Evolutionary conservation across 1,140 invertebrate species (phyloP).

Genomic region (Glossosoma conforme): DNA sequence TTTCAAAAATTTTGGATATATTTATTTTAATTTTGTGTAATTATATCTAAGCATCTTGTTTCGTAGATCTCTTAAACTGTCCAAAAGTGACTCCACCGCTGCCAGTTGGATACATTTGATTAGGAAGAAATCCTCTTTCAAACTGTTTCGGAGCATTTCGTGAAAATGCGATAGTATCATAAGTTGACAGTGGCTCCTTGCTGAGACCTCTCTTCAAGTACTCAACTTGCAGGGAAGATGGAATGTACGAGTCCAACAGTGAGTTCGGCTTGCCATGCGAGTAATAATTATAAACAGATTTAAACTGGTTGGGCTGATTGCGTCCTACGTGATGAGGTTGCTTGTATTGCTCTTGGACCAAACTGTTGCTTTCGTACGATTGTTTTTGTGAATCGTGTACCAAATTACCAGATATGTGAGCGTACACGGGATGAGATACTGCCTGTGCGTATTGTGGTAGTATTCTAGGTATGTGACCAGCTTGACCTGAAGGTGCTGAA

Average conservation of each 20-base stretch:
- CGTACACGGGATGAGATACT: slow-evolving; percentile 23
- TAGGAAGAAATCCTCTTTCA: slow-evolving; percentile 46
- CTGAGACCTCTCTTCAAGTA: slow-evolving; percentile 45
- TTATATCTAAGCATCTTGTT: not conserved
- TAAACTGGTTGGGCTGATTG: slow-evolving; percentile 31
- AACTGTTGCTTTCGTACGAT: not conserved
- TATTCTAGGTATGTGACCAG: slow-evolving; percentile 16
- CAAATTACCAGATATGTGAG: slow-evolving; percentile 29
- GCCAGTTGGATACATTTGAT: slow-evolving; percentile 46
- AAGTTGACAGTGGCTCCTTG: slow-evolving; percentile 42
- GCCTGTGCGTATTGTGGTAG: slow-evolving; percentile 24
- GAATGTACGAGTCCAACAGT: slow-evolving; percentile 47
- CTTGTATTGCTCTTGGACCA: slow-evolving; percentile 32
- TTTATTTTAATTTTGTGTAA: not conserved
- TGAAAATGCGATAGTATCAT: slow-evolving; percentile 39
- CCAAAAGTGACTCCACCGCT: slow-evolving; percentile 33
- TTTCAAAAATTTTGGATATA: not conserved
- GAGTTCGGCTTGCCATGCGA: slow-evolving; percentile 41
- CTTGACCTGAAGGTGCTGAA: not conserved
- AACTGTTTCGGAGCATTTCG: slow-evolving; percentile 37
- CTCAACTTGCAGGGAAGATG: slow-evolving; percentile 44
- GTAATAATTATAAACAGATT: slow-evolving; percentile 29
- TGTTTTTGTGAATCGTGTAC: slow-evolving; percentile 14
- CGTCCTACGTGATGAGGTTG: slow-evolving; percentile 32
- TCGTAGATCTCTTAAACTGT: slow-evolving; percentile 22